phyloP scores from a whole-genome alignment of 2,113 vertebrate species.

The Ciconia stormi region DNA sequence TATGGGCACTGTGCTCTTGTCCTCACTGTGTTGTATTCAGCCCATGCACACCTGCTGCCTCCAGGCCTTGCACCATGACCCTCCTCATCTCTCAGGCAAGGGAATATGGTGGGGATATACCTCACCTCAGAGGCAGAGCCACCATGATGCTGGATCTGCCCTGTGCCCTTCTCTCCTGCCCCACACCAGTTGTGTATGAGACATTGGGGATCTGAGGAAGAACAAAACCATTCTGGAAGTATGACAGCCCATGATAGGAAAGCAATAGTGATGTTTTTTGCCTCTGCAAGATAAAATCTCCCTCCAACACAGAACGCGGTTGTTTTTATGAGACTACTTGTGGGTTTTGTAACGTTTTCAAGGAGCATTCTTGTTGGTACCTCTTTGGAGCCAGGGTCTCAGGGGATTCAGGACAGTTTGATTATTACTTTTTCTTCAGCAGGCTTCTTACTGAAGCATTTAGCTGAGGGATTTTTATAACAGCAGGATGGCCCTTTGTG shows the following conservation, averaged over 20 bases:
- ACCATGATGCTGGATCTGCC: not conserved
- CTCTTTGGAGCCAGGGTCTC: not conserved
- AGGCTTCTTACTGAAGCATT: conserved; percentile 7
- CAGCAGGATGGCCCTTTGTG: conserved; percentile 22
- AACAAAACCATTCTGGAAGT: not conserved
- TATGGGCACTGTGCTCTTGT: not conserved
- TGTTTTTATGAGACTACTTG: not conserved
- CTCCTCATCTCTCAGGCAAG: not conserved
- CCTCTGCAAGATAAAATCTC: not conserved
- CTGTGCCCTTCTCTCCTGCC: not conserved
- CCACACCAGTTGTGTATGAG: not conserved
- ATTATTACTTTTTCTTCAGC: conserved; percentile 9
- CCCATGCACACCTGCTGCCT: not conserved
- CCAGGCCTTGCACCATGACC: not conserved
- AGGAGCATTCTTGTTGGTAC: not conserved
- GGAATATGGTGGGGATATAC: not conserved
- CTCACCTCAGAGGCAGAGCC: not conserved
- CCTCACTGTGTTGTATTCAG: rapidly evolving
- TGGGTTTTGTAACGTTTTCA: not conserved
- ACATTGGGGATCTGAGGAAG: not conserved
- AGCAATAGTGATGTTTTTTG: not conserved
- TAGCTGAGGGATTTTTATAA: conserved; percentile 16
- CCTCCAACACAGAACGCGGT: not conserved
- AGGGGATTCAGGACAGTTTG: not conserved
- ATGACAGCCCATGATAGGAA: not conserved